Base-by-base conservation (phyloP, 2,888 invertebrate species). In the Lochmaea crataegi region DNA sequence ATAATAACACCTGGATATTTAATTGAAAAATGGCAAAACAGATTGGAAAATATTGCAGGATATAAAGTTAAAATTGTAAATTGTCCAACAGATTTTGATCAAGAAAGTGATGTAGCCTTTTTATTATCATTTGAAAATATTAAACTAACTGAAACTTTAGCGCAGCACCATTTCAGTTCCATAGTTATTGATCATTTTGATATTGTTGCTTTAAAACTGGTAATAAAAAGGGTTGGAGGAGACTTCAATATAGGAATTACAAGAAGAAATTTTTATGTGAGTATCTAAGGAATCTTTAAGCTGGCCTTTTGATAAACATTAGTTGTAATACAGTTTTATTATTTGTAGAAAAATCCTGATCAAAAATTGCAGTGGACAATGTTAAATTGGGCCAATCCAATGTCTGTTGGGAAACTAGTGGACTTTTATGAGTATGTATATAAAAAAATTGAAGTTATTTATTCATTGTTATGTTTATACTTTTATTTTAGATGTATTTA, bases 301-400 rank as follows among this genome's bases (percentile, higher is more conserved):
- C 7, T 32, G 32, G 7, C 32, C 6, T 32, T 5, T 5, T 26
- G 26, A 26, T 4, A 26, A 26, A 26, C 26, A 26, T 26, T 26
- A 26, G 26, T 5, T 26, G 32, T 32, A 32, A 5, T 16, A 18
- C 26, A n/a, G n/a, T 10, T 38, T 5, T 38, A 12, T 60, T 26
- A 22, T 58, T 80, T 81, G 68, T 67, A 85, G 84, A 78, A 73
- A 65, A 32, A 83, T 38, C 83, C 83, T 16, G 80, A 85, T 79
- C 83, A 82, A 73, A 85, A 84, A 76, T 65, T 85, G 38, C 83
- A 83, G 71, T 85, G 85, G 85, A 80, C 79, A 3, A 83, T 85
- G 80, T 68, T 85, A 56, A 84, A 85, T 74, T 86, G 86, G 86
- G 77, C 81, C 0, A 82, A 83, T 76, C 82, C 82, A 18, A 82